phyloP scores from a whole-genome alignment of 1,140 invertebrate genomes.

The Camponotus vicinus region DNA sequence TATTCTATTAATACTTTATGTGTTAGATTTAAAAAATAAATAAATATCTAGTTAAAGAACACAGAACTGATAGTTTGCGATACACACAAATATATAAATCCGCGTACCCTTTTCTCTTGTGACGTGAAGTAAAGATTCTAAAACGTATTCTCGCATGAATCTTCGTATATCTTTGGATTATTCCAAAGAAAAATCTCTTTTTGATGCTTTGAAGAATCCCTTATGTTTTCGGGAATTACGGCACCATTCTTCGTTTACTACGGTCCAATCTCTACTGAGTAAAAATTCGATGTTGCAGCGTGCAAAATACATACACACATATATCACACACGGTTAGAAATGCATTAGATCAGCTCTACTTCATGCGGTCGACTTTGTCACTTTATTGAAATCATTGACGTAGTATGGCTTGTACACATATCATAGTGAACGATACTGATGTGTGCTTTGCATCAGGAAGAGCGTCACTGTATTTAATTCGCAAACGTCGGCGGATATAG shows the following conservation, averaged over 20 bases:
- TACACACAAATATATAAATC: neutral
- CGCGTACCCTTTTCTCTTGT: neutral
- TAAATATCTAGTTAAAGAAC: neutral
- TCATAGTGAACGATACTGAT: neutral
- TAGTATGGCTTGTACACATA: constrained; percentile 16
- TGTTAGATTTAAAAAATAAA: neutral
- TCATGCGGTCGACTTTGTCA: constrained; percentile 49
- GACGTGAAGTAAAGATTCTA: neutral
- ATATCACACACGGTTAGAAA: neutral
- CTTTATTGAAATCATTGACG: constrained; percentile 27
- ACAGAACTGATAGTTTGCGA: neutral
- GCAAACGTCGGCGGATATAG: constrained; percentile 5
- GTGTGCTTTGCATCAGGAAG: constrained; percentile 6
- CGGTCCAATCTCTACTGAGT: constrained; percentile 12
- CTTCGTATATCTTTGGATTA: neutral
- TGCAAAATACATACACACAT: constrained; percentile 20
- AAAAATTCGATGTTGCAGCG: constrained; percentile 34
- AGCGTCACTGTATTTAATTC: constrained; percentile 42
- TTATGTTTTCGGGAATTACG: neutral
- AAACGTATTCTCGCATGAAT: neutral
- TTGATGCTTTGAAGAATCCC: neutral
- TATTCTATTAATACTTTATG: neutral
- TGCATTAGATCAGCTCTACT: constrained; percentile 41
- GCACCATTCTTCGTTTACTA: constrained; percentile 26
- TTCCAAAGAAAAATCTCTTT: neutral